Percentiles rank a stretch among this genome's conserved stretches.
These are phyloP conservation scores for Helicoverpa armigera DNA, from an alignment of 1,140 invertebrate genomes.

Conservation along the genomic window DNA sequence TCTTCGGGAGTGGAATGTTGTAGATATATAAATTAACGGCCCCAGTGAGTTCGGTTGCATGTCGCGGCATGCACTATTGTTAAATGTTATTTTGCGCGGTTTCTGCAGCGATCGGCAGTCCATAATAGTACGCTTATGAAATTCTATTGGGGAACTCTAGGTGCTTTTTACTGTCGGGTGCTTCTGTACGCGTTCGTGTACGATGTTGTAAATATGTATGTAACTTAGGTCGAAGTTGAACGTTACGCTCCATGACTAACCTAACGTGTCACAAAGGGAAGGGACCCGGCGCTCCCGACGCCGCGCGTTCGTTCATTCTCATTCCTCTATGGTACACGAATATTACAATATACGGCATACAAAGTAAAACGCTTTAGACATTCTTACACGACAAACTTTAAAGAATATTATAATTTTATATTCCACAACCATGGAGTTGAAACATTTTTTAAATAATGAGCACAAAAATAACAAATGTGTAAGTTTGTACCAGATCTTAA, in stretches of 20 bases:
- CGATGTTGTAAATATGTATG: constrained; percentile 83
- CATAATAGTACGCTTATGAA: constrained; percentile 77
- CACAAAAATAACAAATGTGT: constrained; percentile 78
- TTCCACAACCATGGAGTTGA: constrained; percentile 55
- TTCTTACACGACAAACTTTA: constrained; percentile 45
- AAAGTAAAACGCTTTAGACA: constrained; percentile 51
- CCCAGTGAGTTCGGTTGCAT: constrained; percentile 73
- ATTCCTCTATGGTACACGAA: constrained; percentile 42
- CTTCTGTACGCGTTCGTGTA: constrained; percentile 84
- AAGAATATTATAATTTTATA: constrained; percentile 43
- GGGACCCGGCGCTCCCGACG: constrained; percentile 9
- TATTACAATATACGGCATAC: constrained; percentile 48
- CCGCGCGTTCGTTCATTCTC: constrained; percentile 36
- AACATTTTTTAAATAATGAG: constrained; percentile 61
- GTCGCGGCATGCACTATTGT: constrained; percentile 50
- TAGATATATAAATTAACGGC: constrained; percentile 49
- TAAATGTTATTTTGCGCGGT: constrained; percentile 60
- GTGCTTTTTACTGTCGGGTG: constrained; percentile 86
- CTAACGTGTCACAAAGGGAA: constrained; percentile 67
- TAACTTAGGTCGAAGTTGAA: constrained; percentile 74
- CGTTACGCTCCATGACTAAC: constrained; percentile 73
- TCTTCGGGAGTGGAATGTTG: constrained; percentile 13
- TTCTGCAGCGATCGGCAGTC: constrained; percentile 72
- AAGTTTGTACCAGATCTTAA: constrained; percentile 80
- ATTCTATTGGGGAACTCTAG: constrained; percentile 84